A percentile compares a stretch with the other conserved stretches of the same genome.
phyloP scores from a whole-genome alignment of 2,797 vertebrate species.

The Neostethus bicornis region DNA sequence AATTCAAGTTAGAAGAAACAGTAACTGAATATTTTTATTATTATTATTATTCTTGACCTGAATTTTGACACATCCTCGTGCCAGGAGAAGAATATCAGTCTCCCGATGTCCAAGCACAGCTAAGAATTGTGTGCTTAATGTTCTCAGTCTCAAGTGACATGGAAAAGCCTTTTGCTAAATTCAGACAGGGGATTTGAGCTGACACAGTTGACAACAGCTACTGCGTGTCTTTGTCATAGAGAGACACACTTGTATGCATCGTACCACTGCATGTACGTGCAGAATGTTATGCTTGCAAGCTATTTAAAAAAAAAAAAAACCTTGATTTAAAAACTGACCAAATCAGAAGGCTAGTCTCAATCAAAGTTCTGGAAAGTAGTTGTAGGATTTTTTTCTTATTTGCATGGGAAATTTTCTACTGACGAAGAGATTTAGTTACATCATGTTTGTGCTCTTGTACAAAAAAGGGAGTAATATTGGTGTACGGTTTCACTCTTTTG shows the following conservation, averaged over 20 bases:
- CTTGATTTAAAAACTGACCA: too few relatives aligned
- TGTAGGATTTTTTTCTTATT: conserved; percentile 38
- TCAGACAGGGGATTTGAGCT: conserved; percentile 54
- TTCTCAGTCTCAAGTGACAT: conserved; percentile 54
- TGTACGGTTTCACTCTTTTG: conserved; percentile 17
- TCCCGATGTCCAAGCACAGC: conserved; percentile 8
- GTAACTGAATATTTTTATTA: too few relatives aligned
- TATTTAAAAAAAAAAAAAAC: too few relatives aligned
- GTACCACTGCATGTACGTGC: background rate
- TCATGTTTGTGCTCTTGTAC: conserved; percentile 15
- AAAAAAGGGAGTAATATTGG: conserved; percentile 14
- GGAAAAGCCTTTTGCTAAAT: conserved; percentile 55
- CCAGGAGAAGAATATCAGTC: conserved; percentile 7
- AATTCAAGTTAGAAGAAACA: conserved; percentile 4
- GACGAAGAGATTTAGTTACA: conserved; percentile 29
- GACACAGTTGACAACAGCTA: conserved; percentile 28
- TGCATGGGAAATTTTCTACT: conserved; percentile 30
- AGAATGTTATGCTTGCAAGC: conserved; percentile 14
- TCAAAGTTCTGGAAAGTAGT: conserved; percentile 19
- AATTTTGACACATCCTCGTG: conserved; percentile 18
- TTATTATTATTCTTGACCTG: conserved; percentile 23
- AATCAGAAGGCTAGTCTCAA: too few relatives aligned
- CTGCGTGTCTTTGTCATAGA: conserved; percentile 9
- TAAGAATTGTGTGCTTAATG: conserved; percentile 31
- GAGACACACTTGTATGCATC: conserved; percentile 1